A percentile compares a stretch with the other conserved stretches of the same genome.
These are phyloP conservation scores for Lycophotia porphyrea DNA, from an alignment of 2,888 invertebrate species.

Conservation along the genomic window DNA sequence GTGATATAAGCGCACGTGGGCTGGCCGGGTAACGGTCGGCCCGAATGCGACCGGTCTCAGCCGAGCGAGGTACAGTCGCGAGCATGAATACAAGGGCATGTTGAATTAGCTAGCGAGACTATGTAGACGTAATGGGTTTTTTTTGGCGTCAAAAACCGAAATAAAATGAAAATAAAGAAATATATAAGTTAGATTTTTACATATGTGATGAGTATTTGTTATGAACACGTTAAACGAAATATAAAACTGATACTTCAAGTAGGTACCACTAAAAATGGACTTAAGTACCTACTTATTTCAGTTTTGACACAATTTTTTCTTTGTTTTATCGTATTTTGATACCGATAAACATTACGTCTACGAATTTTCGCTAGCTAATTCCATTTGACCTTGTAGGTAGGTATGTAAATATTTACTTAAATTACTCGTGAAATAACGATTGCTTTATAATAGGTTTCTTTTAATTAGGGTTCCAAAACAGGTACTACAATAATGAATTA, in stretches of 20 bases:
- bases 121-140: not conserved
- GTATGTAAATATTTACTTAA: no score
- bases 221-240: not conserved
- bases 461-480: not conserved
- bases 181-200: not conserved
- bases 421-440: not conserved
- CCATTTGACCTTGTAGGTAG: no score
- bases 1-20: slow-evolving; percentile 67
- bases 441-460: not conserved
- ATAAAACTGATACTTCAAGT: not conserved
- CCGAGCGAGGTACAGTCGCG: slow-evolving; percentile 17
- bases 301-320: not conserved
- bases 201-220: not conserved
- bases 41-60: slow-evolving; percentile 75
- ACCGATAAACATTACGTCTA: not conserved
- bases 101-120: not conserved
- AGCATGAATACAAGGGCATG: not conserved
- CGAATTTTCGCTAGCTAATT: no score
- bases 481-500: no score
- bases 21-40: slow-evolving; percentile 75
- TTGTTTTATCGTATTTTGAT: not conserved
- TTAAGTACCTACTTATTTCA: no score
- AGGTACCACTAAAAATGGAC: not conserved
- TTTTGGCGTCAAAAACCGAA: not conserved
- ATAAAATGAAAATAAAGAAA: no score